Conservation (phyloP, 2,888 invertebrate genomes). For the Ophion obscuratus region DNA sequence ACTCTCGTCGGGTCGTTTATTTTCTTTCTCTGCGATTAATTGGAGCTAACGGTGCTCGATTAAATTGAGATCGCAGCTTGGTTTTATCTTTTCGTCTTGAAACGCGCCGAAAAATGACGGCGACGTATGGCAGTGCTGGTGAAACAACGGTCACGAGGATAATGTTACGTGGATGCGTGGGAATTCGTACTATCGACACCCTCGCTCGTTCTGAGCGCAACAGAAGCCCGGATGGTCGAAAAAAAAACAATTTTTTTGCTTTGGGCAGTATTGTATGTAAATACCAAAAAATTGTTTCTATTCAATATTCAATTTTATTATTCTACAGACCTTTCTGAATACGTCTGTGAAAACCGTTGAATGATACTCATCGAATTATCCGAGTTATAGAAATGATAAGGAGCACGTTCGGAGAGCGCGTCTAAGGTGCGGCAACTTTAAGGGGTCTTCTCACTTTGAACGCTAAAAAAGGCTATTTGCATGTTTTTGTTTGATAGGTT, state of each 20-base stretch:
- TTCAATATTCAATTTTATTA: no score
- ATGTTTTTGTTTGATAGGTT: no score
- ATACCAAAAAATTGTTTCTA: no score
- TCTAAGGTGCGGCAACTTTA: no score
- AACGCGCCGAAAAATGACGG: constrained; percentile 59
- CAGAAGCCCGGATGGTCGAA: not conserved
- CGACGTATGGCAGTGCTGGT: constrained; percentile 69
- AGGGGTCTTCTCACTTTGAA: no score
- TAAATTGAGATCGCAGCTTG: constrained; percentile 43
- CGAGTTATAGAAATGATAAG: no score
- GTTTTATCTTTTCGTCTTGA: constrained; percentile 24
- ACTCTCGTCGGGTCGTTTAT: constrained; percentile 35
- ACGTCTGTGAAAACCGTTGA: no score
- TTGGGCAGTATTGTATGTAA: not conserved
- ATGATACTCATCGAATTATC: no score
- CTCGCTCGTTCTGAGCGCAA: not conserved
- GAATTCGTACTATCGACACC: constrained; percentile 24
- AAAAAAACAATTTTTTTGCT: not conserved
- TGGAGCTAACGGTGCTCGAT: constrained; percentile 46
- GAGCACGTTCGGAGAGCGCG: no score
- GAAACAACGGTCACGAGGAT: constrained; percentile 51
- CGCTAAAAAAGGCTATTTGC: no score
- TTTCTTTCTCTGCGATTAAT: constrained; percentile 34
- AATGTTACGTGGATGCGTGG: constrained; percentile 29
- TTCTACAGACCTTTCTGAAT: no score